Base-by-base conservation (phyloP, 2,797 vertebrate species). In the Hippopotamyrus pictus region DNA sequence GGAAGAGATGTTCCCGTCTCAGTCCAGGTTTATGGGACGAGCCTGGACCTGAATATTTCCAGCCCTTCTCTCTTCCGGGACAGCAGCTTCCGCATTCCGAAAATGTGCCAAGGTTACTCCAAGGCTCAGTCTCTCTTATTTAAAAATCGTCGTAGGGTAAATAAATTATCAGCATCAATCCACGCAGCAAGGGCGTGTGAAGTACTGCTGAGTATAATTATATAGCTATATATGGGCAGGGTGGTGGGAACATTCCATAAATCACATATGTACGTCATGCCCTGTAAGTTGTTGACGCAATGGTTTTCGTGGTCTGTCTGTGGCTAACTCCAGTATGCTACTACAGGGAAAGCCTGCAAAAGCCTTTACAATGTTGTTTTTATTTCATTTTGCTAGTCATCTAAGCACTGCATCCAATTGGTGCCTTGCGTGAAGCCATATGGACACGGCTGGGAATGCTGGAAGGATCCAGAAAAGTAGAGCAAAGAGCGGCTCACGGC, bases 81-180 rank as follows among this genome's bases (percentile, higher is more conserved):
- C 94, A 91, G 92, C 89, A 89, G 69, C 57, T 88, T 91, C 90
- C 73, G 90, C 65, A 62, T 90, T 91, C 46, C 90, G 90, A 93
- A 88, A 91, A 91, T 50, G n/a, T 89, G 44, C 91, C 92, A 93
- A 94, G 93, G 95, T 94, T 94, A 93, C 90, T 89, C 88, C 6
- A 76, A 83, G 91, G 91, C 94, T 93, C 93, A 90, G 92, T 92
- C 92, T 90, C 93, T 94, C 91, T 90, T 92, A 93, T 95, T 95
- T 62, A 37, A 79, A 93, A 94, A 93, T 90, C 92, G 91, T 93
- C 91, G 1, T 79, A 90, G 93, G 93, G 93, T 94, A 93, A 94
- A 95, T 94, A 93, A 94, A 94, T 95, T 92, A 93, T 93, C 91
- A 91, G 92, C 92, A 93, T 95, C 92, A 95, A 92, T 94, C 91